Percentiles rank a stretch among this genome's conserved stretches.
phyloP scores from a whole-genome alignment of 2,888 invertebrate genomes.

The Tubiluchus corallicola region DNA sequence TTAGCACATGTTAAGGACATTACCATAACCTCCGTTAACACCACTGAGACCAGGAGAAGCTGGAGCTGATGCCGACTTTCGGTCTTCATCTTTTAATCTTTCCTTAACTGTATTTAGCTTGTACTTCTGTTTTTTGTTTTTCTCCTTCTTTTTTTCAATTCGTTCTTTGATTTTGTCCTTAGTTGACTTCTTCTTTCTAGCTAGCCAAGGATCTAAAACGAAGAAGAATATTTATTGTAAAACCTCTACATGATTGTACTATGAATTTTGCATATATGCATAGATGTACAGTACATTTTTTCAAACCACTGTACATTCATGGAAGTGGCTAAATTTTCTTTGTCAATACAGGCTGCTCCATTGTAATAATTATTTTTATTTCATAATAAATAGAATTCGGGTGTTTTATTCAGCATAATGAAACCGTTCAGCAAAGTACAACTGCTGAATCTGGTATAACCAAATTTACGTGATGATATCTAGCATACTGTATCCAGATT shows the following conservation, averaged over 20 bases:
- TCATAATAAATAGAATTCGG: no score
- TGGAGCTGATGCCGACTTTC: not conserved
- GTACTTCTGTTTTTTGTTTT: constrained; percentile 39
- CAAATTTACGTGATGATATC: no score
- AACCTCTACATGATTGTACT: constrained; percentile 23
- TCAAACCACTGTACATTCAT: constrained; percentile 9
- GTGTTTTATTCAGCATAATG: no score
- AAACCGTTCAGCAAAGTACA: no score
- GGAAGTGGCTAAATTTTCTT: no score
- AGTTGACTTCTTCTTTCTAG: constrained; percentile 16
- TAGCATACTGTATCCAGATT: no score
- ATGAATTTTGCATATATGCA: constrained; percentile 7
- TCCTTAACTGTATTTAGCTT: constrained; percentile 35
- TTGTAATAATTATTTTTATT: no score
- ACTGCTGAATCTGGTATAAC: no score
- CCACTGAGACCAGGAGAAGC: no score
- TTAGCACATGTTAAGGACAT: no score
- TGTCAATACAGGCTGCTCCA: constrained; percentile 16
- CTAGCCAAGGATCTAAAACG: constrained; percentile 56
- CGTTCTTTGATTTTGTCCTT: constrained; percentile 28
- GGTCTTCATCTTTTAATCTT: constrained; percentile 13
- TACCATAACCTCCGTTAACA: no score
- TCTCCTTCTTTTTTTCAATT: constrained; percentile 39
- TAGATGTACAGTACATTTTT: constrained; percentile 1
- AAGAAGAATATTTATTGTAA: no score